Evolutionary conservation across 2,888 invertebrate genomes (phyloP), one percentile per base, ranked within the genome.

Genomic region (Clepsis dumicolana): DNA sequence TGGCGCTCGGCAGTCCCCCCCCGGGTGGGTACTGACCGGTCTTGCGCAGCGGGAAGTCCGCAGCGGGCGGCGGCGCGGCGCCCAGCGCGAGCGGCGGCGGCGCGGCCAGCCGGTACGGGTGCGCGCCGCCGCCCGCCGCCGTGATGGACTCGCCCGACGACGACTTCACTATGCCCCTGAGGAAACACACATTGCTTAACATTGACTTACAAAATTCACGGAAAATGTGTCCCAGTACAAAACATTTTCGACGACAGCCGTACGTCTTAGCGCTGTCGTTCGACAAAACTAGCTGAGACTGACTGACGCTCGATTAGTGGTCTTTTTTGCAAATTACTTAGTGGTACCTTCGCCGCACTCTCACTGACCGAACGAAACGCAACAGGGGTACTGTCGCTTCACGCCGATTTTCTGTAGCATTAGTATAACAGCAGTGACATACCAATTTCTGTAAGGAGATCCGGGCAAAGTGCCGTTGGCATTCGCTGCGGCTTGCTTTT

Each of bases 21-120:
- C n/a, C n/a, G n/a, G 10, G 10, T 1, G 21, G 21, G 8, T 14
- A 81, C 94, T 89, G 92, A 99, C 98, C 98, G 94, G 98, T 98
- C 95, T 99, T 99, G 80, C 98, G 92, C 53, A 99, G 95, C 61
- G 98, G 98, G 91, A 98, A 98, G 94, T 98, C 98, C 97, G 3
- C 97, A 97, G 72, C 97, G 89, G 98, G 91, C 0, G 95, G 96
- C 74, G 97, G 97, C 79, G 71, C 97, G 95, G 67, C 76, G 95
- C 98, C 98, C 80, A 99, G 94, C 72, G 98, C 90, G 94, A 96
- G 94, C 92, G 97, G 90, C 72, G 96, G 87, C 94, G 96, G 84
- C 93, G 95, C 95, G 52, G 95, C 95, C 88, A 96, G 94, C 80
- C 96, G 94, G 90, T 96, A 96, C 1, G 96, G 96, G 89, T 96